Evolutionary conservation across 2,888 invertebrate species (phyloP), one percentile per base, ranked within the genome.

Genomic region (Ariolimax columbianus): DNA sequence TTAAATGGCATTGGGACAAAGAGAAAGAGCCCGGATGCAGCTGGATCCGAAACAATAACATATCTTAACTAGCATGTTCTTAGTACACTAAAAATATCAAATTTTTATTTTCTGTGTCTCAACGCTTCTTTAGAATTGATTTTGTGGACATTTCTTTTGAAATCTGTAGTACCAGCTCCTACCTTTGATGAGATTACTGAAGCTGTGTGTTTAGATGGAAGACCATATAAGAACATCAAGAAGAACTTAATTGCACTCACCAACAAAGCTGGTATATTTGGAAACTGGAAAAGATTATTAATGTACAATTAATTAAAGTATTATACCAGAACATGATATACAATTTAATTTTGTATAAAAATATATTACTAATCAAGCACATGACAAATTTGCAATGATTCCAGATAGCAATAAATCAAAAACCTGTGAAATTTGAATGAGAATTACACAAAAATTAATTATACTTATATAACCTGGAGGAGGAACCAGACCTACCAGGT

Each of bases 221-320:
- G 63, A 36, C 77, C 63, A 40, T 77, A 83, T 1, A 68, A 0
- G n/a, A 77, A 83, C 68, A 83, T 36, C 1, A 83, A 30, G 77
- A 51, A 0, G 33, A 83, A 66, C 55, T 83, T 83, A 43, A 68
- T 26, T 26, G 36, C 51, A 68, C 75, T 83, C 77, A 83, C 66
- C 40, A 78, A 7, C 72, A 84, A n/a, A 0, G 47, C 84, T 33
- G 73, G 78, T 14, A 84, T 51, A 43, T n/a, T 59, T 0, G 84
- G 79, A 30, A 79, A 55, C 84, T 84, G 79, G 7, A 75, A 75
- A 19, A 72, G 38, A 83, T 36, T 38, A 68, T 43, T n/a, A 23
- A 36, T 63, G n/a, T 11, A 63, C n/a, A 63, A 77, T 36, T 68
- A 68, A 68, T 68, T n/a, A n/a, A n/a, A n/a, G n/a, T 63, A 63